Evolutionary conservation across 1,140 invertebrate species (phyloP), one percentile per base, ranked within the genome.

Genomic region (Conopomorpha cramerella): DNA sequence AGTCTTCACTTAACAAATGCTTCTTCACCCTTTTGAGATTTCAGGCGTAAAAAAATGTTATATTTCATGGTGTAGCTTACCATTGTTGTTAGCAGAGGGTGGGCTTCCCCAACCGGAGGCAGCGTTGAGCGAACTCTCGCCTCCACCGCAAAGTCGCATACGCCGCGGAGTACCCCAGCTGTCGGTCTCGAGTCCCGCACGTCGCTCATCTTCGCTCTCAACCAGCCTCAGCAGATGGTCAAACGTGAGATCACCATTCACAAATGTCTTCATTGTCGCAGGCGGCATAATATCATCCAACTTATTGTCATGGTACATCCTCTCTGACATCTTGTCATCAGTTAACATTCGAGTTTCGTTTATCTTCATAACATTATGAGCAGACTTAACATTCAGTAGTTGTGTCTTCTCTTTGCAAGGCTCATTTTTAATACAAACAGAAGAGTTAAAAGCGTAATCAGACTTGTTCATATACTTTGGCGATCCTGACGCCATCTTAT

Each of bases 121-220:
- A 47, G 83, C 86, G 58, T 87, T 90, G 30, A 90, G 79, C 14
- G 88, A 89, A 64, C 84, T 90, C 61, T 91, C 89, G 23, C 89
- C 89, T 15, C 89, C 89, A 29, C 89, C 89, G 28, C 79, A 73
- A n/a, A 91, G 74, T 35, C 87, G 80, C 40, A 88, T 55, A 17
- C 77, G 64, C 14, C 51, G 67, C 23, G 82, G 80, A 12, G 85
- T 81, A 23, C 82, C 84, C 85, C 83, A 87, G 34, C 51, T 77
- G 57, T 71, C 57, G 41, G 53, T 49, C 45, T 64, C 51, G 17
- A 51, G 46, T 17, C 38, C 41, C 33, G 52, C 53, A 36, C 58
- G 58, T 18, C 67, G 47, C 36, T 68, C 50, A 36, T 45, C 40
- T 34, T 54, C 46, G 44, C 73, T 65, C 33, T 70, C 60, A 34